These are phyloP conservation scores for Argyrosomus regius DNA, from an alignment of 2,797 vertebrate genomes.

Conservation along the genomic window DNA sequence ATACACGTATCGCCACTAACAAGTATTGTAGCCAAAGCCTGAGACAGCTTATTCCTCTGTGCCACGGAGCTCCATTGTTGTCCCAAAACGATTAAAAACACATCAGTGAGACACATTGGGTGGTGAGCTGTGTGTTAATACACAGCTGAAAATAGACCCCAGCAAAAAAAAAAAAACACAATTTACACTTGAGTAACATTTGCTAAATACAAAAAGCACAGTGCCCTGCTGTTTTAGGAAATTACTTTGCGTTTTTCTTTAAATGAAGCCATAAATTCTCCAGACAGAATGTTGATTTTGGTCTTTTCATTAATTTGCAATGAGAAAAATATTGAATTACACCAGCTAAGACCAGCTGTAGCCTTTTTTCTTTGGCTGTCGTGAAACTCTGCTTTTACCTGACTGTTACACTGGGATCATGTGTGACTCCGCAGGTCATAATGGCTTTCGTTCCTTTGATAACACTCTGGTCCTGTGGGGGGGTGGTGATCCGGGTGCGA, in stretches of 20 bases:
- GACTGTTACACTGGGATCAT: conserved; percentile 92
- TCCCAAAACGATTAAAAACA: conserved; percentile 4
- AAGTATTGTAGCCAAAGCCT: background rate
- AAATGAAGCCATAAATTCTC: background rate
- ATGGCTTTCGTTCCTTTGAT: conserved; percentile 97
- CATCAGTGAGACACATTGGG: conserved; percentile 22
- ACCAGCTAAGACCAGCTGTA: background rate
- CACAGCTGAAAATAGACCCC: background rate
- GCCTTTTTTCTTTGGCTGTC: background rate
- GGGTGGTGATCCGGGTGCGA: conserved; percentile 92
- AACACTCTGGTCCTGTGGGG: conserved; percentile 94
- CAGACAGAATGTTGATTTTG: background rate
- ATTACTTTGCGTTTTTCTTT: background rate
- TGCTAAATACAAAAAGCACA: background rate
- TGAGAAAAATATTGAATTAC: background rate
- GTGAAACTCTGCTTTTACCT: conserved; percentile 80
- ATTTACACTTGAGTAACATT: background rate
- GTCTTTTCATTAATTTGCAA: conserved; percentile 5
- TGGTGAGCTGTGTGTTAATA: background rate
- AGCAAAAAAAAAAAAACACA: background rate
- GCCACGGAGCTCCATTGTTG: background rate
- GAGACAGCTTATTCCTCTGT: background rate
- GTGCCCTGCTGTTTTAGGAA: background rate
- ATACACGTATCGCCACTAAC: background rate
- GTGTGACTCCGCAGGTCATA: conserved; percentile 94